These are phyloP conservation scores for Tamandua tetradactyla DNA, from an alignment of 2,797 vertebrate genomes.

Conservation along the genomic window DNA sequence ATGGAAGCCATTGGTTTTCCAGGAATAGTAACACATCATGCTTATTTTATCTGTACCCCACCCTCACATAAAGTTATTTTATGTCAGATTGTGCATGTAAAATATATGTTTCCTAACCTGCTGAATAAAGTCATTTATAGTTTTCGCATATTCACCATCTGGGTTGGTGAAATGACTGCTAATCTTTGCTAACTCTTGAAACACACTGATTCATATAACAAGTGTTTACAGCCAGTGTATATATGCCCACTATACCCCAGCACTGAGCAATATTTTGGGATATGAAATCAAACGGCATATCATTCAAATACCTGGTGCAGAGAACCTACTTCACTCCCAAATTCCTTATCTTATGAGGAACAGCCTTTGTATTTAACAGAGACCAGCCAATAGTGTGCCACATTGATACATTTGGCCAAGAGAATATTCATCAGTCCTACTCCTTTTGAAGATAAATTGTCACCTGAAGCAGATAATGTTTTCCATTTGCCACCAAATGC, in stretches of 20 bases:
- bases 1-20: not conserved
- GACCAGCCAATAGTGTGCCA: not conserved
- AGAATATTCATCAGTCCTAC: not conserved
- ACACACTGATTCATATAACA: not conserved
- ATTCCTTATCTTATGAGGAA: not conserved
- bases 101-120: not conserved
- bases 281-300: not conserved
- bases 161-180: not conserved
- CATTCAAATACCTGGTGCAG: not conserved
- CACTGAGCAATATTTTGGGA: not conserved
- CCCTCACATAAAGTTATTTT: not conserved
- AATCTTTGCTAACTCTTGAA: constrained; percentile 10
- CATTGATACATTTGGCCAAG: not conserved
- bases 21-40: not conserved
- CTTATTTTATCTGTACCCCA: not conserved
- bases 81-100: not conserved
- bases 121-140: not conserved
- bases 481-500: not conserved
- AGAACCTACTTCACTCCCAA: not conserved
- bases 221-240: not conserved
- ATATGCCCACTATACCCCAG: not conserved
- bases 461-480: not conserved
- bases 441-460: not conserved
- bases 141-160: not conserved
- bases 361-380: not conserved